Conservation (phyloP, 2,113 vertebrate species). For the Prunella fulvescens region DNA sequence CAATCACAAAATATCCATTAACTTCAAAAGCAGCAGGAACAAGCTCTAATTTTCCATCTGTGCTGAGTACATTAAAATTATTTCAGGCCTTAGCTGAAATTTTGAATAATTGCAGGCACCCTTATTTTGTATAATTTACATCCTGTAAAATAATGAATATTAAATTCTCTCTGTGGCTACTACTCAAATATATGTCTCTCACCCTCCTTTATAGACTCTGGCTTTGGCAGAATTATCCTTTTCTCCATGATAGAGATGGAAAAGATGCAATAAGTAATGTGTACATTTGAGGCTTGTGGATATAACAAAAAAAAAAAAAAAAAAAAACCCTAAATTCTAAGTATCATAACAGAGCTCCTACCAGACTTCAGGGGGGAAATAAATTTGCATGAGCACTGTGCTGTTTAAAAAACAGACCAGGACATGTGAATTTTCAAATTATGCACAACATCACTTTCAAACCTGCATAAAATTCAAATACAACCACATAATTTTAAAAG, state of each 20-base stretch:
- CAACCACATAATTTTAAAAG: not conserved
- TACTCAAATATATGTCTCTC: not conserved
- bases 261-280: not conserved
- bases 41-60: constrained; percentile 20
- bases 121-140: not conserved
- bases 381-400: not conserved
- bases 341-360: not conserved
- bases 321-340: not conserved
- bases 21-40: constrained; percentile 38
- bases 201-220: not conserved
- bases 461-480: not conserved
- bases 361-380: not conserved
- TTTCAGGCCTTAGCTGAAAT: constrained; percentile 1
- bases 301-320: not conserved
- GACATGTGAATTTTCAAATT: not conserved
- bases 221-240: not conserved
- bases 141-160: constrained; percentile 1
- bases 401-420: not conserved
- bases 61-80: not conserved
- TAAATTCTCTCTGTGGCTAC: not conserved
- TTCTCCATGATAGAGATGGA: not conserved
- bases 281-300: not conserved
- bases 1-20: constrained; percentile 41
- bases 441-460: not conserved
- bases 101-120: not conserved